These are phyloP conservation scores for Geotrypetes seraphini DNA, from an alignment of 2,797 vertebrate species.

Conservation along the genomic window DNA sequence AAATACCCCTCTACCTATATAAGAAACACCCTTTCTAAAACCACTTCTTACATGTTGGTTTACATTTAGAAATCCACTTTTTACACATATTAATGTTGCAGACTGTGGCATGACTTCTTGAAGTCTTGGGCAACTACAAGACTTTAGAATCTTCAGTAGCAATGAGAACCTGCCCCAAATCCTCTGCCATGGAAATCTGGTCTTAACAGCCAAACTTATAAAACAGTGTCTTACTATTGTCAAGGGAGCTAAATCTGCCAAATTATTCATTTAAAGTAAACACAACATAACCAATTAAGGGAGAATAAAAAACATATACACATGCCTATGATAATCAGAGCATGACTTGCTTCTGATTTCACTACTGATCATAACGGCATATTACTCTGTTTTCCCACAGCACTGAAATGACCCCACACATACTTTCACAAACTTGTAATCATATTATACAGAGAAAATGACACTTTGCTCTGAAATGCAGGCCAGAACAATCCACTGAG, in stretches of 20 bases:
- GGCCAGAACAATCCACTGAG: slow-evolving; percentile 61
- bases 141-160: slow-evolving; percentile 28
- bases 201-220: slow-evolving; percentile 67
- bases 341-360: slow-evolving; percentile 70
- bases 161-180: slow-evolving; percentile 36
- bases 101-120: too few species aligned
- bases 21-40: too few species aligned
- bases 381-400: slow-evolving; percentile 64
- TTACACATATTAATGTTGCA: too few species aligned
- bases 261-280: slow-evolving; percentile 71
- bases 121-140: too few species aligned
- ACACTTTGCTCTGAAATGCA: slow-evolving; percentile 64
- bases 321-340: slow-evolving; percentile 60
- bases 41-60: too few species aligned
- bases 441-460: slow-evolving; percentile 59
- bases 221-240: slow-evolving; percentile 59
- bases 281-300: slow-evolving; percentile 71
- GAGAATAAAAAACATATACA: slow-evolving; percentile 66
- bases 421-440: slow-evolving; percentile 71
- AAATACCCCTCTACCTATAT: too few species aligned
- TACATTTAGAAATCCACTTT: too few species aligned
- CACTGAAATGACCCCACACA: slow-evolving; percentile 68
- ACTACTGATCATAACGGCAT: slow-evolving; percentile 61
- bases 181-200: slow-evolving; percentile 54
- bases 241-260: slow-evolving; percentile 65